These are phyloP conservation scores for Tenthredo distinguenda DNA, from an alignment of 2,888 invertebrate genomes.

Conservation along the genomic window DNA sequence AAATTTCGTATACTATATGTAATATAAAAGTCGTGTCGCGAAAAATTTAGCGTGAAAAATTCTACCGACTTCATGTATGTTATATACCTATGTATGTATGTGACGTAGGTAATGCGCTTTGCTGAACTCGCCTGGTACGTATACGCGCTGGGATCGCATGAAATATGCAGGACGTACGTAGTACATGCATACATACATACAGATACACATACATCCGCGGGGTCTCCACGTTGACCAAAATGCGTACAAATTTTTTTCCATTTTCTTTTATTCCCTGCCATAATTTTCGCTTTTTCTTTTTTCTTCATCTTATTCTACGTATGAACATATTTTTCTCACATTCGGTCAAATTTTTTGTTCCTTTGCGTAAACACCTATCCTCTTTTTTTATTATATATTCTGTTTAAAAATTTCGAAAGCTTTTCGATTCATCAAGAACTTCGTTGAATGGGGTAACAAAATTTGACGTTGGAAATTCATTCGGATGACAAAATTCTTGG, in stretches of 20 bases:
- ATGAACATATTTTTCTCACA: background rate
- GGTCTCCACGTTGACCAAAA: constrained; percentile 9
- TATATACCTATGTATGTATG: background rate
- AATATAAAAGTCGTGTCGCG: background rate
- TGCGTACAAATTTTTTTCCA: constrained; percentile 18
- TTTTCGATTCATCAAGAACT: background rate
- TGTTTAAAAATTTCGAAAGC: too few relatives aligned
- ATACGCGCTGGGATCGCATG: background rate
- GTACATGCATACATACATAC: background rate
- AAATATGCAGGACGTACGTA: constrained; percentile 4
- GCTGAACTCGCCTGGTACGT: background rate
- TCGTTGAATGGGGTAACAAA: background rate
- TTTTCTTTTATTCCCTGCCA: background rate
- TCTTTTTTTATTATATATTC: background rate
- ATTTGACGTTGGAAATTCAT: background rate
- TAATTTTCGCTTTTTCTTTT: background rate
- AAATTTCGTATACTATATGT: background rate
- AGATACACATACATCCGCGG: background rate
- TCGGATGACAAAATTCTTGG: background rate
- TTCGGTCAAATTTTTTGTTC: too few relatives aligned
- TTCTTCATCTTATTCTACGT: background rate
- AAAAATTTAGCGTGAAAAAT: constrained; percentile 15
- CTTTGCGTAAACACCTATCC: background rate
- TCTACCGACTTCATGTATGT: background rate
- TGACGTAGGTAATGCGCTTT: constrained; percentile 12